Conservation (phyloP, 2,888 invertebrate species). For the Digitonthophagus gazella region DNA sequence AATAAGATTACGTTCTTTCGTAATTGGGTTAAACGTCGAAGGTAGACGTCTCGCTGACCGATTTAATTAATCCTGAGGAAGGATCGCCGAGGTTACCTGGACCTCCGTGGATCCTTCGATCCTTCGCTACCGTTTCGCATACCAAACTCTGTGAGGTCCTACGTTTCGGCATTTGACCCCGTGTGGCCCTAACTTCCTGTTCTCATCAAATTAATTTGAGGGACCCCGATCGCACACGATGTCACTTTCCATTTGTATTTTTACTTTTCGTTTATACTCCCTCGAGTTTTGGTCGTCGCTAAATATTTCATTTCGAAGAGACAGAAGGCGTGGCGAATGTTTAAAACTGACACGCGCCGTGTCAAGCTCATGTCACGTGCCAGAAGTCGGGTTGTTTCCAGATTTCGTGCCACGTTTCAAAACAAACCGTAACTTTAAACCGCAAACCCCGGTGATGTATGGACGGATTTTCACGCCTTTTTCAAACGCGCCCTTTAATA, state of each 20-base stretch:
- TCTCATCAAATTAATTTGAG: slow-evolving; percentile 35
- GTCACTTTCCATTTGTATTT: neutral
- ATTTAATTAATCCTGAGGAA: neutral
- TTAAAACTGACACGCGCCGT: neutral
- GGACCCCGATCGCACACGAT: slow-evolving; percentile 2
- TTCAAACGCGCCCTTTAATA: neutral
- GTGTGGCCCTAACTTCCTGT: slow-evolving; percentile 31
- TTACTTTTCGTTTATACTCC: too few species aligned
- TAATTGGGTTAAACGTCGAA: neutral
- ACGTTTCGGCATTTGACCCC: slow-evolving; percentile 33
- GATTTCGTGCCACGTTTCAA: neutral
- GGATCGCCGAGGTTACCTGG: neutral
- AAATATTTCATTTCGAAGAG: neutral
- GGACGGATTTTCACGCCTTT: neutral
- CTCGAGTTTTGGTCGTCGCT: neutral
- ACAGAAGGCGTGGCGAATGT: neutral
- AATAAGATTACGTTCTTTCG: neutral
- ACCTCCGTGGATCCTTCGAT: neutral
- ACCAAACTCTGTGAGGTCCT: slow-evolving; percentile 35
- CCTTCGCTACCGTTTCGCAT: slow-evolving; percentile 35
- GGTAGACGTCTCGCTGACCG: neutral
- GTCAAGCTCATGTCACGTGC: neutral
- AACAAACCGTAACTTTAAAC: neutral
- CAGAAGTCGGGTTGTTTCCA: neutral
- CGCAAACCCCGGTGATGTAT: neutral